These are phyloP conservation scores for Bubo blakistoni DNA, from an alignment of 2,113 vertebrate genomes.

Conservation along the genomic window DNA sequence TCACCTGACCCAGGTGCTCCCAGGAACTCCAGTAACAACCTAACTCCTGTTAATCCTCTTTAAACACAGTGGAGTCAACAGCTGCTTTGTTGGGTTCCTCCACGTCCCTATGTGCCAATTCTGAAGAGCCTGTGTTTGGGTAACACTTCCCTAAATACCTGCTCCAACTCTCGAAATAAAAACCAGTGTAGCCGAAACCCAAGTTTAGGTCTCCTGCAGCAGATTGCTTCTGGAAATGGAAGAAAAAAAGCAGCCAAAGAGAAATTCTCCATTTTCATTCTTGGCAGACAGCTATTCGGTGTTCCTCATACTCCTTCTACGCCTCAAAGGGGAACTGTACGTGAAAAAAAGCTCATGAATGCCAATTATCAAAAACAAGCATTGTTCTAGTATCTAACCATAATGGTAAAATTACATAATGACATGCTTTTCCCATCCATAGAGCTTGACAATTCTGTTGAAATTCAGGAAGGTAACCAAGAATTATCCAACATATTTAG, in stretches of 20 bases:
- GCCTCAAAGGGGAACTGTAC: not conserved
- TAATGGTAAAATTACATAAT: not conserved
- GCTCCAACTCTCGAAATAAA: not conserved
- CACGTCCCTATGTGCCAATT: not conserved
- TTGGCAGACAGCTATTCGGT: not conserved
- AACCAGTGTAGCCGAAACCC: not conserved
- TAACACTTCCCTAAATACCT: not conserved
- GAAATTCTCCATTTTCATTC: not conserved
- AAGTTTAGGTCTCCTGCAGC: not conserved
- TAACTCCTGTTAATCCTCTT: not conserved
- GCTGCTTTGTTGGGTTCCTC: not conserved
- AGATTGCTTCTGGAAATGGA: not conserved
- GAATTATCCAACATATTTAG: not conserved
- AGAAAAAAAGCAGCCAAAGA: not conserved
- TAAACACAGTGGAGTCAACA: not conserved
- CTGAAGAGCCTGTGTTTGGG: not conserved
- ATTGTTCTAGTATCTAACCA: not conserved
- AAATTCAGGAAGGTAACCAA: not conserved
- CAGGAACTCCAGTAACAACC: not conserved
- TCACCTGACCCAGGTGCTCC: not conserved
- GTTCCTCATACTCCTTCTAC: not conserved
- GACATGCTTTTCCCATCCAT: not conserved
- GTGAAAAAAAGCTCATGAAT: not conserved
- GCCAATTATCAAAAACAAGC: not conserved
- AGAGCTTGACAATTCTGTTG: not conserved